These are phyloP conservation scores for Cnemophilus loriae DNA, from an alignment of 2,113 vertebrate genomes.

Conservation along the genomic window DNA sequence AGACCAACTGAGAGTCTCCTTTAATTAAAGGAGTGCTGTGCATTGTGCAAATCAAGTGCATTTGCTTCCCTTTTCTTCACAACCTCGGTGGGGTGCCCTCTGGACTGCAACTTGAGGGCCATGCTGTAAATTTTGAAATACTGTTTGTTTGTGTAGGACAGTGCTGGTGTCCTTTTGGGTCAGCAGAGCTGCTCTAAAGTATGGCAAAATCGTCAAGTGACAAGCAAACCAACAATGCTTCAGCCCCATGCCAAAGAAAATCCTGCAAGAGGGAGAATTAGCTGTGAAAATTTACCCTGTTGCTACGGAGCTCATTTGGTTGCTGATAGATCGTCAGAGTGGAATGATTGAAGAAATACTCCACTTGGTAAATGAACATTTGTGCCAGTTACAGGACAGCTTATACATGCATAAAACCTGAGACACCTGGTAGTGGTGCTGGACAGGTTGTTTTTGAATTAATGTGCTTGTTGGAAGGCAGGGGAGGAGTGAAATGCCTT, in stretches of 20 bases:
- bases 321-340: background rate
- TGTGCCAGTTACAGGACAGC: background rate
- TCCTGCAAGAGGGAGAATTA: constrained; percentile 9
- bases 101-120: background rate
- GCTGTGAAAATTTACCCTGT: background rate
- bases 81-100: background rate
- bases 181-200: background rate
- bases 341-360: background rate
- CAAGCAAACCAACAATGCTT: background rate
- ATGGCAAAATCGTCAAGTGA: background rate
- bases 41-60: background rate
- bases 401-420: background rate
- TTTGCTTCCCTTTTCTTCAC: background rate
- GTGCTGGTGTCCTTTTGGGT: background rate
- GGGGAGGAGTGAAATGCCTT: background rate
- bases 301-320: background rate
- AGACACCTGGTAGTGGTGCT: background rate
- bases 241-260: background rate
- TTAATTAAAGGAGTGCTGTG: background rate
- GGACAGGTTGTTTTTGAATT: background rate
- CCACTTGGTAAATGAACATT: background rate
- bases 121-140: background rate
- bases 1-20: background rate
- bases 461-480: background rate
- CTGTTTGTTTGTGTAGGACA: background rate